Evolutionary conservation across 2,888 invertebrate species (phyloP).

Genomic region (Geotrupes spiniger): DNA sequence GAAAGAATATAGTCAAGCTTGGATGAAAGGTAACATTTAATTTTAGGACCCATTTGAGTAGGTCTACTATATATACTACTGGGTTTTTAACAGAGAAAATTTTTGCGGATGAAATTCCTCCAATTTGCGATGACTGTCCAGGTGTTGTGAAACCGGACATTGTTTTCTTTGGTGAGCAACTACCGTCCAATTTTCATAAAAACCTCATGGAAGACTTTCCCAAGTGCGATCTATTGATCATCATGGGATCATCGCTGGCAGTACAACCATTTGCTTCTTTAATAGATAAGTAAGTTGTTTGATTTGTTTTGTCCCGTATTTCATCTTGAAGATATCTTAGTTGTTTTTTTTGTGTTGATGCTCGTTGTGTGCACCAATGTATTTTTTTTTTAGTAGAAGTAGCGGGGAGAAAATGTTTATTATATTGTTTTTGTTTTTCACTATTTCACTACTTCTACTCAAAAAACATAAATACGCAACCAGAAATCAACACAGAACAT

Average conservation of each 20-base stretch:
- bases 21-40: slow-evolving; percentile 74
- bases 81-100: slow-evolving; percentile 60
- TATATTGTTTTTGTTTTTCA: too few species aligned
- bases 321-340: too few species aligned
- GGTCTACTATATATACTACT: neutral
- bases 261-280: slow-evolving; percentile 95
- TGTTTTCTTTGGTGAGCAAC: slow-evolving; percentile 90
- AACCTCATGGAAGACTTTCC: slow-evolving; percentile 72
- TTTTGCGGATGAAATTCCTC: slow-evolving; percentile 72
- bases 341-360: neutral
- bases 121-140: slow-evolving; percentile 66
- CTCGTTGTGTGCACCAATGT: neutral
- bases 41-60: neutral
- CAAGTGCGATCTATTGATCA: slow-evolving; percentile 85
- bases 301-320: neutral
- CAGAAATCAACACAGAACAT: too few species aligned
- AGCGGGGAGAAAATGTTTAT: too few species aligned
- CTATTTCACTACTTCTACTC: too few species aligned
- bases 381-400: too few species aligned
- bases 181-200: slow-evolving; percentile 75
- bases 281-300: slow-evolving; percentile 65
- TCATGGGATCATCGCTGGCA: slow-evolving; percentile 92
- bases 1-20: slow-evolving; percentile 69
- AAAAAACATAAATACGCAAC: too few species aligned
- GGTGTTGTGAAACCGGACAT: slow-evolving; percentile 92